Conservation (phyloP, 2,113 vertebrate genomes). For the Fulmarus glacialis region DNA sequence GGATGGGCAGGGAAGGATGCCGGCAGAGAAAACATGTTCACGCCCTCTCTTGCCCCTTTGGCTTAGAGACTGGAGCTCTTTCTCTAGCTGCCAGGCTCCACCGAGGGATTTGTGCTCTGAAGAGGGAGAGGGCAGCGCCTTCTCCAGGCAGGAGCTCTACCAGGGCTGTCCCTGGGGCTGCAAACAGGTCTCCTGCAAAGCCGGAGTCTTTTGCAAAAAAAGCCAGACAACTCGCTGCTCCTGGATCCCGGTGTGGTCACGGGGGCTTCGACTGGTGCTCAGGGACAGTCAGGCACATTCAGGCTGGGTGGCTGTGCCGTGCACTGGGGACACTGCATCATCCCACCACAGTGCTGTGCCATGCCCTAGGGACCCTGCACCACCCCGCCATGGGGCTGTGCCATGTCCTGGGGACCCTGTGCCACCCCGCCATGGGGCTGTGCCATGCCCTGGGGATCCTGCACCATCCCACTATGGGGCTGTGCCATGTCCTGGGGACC, state of each 20-base stretch:
- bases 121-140: not conserved
- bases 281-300: not conserved
- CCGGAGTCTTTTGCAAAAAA: not conserved
- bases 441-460: not conserved
- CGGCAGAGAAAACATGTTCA: not conserved
- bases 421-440: not conserved
- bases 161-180: not conserved
- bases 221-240: not conserved
- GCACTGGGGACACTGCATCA: too few species aligned
- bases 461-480: too few species aligned
- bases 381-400: not conserved
- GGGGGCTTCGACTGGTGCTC: not conserved
- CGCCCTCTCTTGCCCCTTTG: not conserved
- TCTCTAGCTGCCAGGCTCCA: not conserved
- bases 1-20: not conserved
- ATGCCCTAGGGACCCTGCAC: not conserved
- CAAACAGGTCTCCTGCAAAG: not conserved
- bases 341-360: not conserved
- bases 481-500: too few species aligned
- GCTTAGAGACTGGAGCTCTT: not conserved
- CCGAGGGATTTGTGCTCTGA: not conserved
- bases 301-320: not conserved
- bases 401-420: not conserved
- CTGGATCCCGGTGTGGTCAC: fast-evolving
- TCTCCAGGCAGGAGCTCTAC: not conserved